A percentile compares a stretch with the other conserved stretches of the same genome.
These are phyloP conservation scores for Rattus norvegicus DNA, from an alignment of 2,113 vertebrate species.

Conservation along the genomic window GRCr8 NC_086019.1:234121501-234122000, in stretches of 20 bases:
- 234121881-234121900: slow-evolving; percentile 69
- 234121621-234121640: too few species aligned
- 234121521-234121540: neutral
- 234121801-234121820: neutral
- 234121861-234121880: slow-evolving; percentile 49
- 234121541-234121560: neutral
- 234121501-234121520: neutral
- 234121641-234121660: too few species aligned
- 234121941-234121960: slow-evolving; percentile 62
- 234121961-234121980: slow-evolving; percentile 40
- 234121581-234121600: neutral
- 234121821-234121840: neutral
- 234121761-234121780: neutral
- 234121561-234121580: neutral
- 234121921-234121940: slow-evolving; percentile 69
- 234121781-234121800: neutral
- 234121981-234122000: slow-evolving; percentile 6
- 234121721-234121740: fast-evolving
- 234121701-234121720: neutral
- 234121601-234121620: too few species aligned
- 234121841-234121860: neutral
- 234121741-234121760: fast-evolving
- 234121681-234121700: neutral
- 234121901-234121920: slow-evolving; percentile 45
- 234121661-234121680: neutral